A percentile compares a stretch with the other conserved stretches of the same genome.
Evolutionary conservation across 2,888 invertebrate genomes (phyloP).

Genomic region (Autographa gamma): DNA sequence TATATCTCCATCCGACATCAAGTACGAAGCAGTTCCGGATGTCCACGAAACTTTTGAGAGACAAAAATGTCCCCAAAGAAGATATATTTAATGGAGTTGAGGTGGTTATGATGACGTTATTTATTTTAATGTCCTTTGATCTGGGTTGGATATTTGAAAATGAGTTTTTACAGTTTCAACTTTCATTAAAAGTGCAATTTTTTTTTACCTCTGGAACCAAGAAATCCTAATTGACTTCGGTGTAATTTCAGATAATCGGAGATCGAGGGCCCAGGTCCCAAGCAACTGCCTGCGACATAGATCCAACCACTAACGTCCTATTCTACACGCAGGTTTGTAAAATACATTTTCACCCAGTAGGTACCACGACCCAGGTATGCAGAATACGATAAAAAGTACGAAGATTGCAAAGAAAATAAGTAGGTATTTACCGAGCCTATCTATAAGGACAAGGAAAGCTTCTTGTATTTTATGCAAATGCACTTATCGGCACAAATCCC

Average conservation of each 20-base stretch:
- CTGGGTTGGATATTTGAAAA: too few species aligned
- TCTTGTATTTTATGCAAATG: too few species aligned
- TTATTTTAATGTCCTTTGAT: too few species aligned
- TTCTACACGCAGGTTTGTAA: conserved; percentile 90
- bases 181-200: conserved; percentile 38
- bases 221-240: too few species aligned
- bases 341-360: not conserved
- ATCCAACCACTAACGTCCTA: conserved; percentile 90
- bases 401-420: too few species aligned
- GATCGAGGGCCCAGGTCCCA: conserved; percentile 92
- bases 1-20: conserved; percentile 93
- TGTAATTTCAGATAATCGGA: conserved; percentile 87
- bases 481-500: too few species aligned
- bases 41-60: conserved; percentile 91
- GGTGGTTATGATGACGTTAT: conserved; percentile 69
- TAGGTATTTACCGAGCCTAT: too few species aligned
- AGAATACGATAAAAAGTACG: too few species aligned
- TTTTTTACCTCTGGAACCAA: not conserved
- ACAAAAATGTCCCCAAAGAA: conserved; percentile 89
- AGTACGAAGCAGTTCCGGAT: conserved; percentile 93
- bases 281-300: conserved; percentile 92
- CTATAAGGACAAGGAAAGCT: too few species aligned
- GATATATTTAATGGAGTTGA: conserved; percentile 90
- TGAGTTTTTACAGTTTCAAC: too few species aligned
- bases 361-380: too few species aligned